Conservation (phyloP, 2,888 invertebrate genomes). For the Thymelicus acteon region DNA sequence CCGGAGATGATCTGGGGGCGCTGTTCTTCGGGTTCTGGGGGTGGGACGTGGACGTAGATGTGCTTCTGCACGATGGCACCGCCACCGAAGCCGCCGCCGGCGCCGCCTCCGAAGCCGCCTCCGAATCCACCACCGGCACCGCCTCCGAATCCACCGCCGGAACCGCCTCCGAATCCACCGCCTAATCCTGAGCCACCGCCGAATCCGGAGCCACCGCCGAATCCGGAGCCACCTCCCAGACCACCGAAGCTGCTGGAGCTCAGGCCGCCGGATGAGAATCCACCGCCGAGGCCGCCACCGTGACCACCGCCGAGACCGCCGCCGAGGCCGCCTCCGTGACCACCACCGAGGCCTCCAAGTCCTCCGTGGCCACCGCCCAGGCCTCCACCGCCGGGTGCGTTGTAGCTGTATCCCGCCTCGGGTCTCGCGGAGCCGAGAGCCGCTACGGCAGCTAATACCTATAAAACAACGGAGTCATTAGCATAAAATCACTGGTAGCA, state of each 20-base stretch:
- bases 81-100: slow-evolving; percentile 74
- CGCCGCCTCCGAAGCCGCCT: slow-evolving; percentile 61
- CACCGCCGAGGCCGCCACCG: slow-evolving; percentile 56
- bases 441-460: slow-evolving; percentile 83
- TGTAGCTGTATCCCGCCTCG: slow-evolving; percentile 86
- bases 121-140: slow-evolving; percentile 60
- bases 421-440: slow-evolving; percentile 85
- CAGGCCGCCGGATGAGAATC: slow-evolving; percentile 52
- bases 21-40: slow-evolving; percentile 90
- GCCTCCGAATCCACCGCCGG: slow-evolving; percentile 49
- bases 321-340: slow-evolving; percentile 52
- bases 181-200: slow-evolving; percentile 49
- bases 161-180: slow-evolving; percentile 58
- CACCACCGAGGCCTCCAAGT: slow-evolving; percentile 59
- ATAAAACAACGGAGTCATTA: slow-evolving; percentile 52
- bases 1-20: slow-evolving; percentile 87
- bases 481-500: slow-evolving; percentile 29
- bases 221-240: slow-evolving; percentile 59
- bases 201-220: slow-evolving; percentile 41
- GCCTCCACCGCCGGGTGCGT: slow-evolving; percentile 75
- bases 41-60: slow-evolving; percentile 93
- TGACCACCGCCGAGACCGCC: slow-evolving; percentile 54
- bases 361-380: slow-evolving; percentile 50
- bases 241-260: slow-evolving; percentile 60
- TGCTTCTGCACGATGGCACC: slow-evolving; percentile 89